Evolutionary conservation across 2,888 invertebrate species (phyloP).

Genomic region (Agrochola litura): DNA sequence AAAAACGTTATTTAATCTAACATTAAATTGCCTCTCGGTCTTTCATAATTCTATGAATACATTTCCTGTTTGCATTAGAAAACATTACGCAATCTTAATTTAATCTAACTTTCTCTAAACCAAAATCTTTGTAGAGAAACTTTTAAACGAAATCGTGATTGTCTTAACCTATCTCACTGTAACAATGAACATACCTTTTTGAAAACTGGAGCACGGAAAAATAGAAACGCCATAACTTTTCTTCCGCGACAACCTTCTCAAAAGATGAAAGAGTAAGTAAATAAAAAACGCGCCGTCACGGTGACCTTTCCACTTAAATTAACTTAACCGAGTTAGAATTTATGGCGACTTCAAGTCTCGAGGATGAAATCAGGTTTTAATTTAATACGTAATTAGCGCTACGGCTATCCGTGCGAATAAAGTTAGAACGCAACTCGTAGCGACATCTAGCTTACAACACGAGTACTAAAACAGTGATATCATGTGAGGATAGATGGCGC

Average conservation of each 20-base stretch:
- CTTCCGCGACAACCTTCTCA: constrained; percentile 56
- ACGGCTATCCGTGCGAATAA: not conserved
- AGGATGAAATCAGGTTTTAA: constrained; percentile 60
- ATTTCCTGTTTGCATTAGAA: constrained; percentile 59
- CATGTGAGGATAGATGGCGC: constrained; percentile 69
- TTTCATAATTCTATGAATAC: constrained; percentile 56
- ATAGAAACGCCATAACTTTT: constrained; percentile 48
- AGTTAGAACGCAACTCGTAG: constrained; percentile 34
- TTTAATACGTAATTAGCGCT: constrained; percentile 56
- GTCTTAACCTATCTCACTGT: constrained; percentile 52
- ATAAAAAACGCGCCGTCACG: constrained; percentile 45
- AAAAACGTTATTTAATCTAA: constrained; percentile 32
- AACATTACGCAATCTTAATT: constrained; percentile 56
- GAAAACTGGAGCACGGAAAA: constrained; percentile 53
- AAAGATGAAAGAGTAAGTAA: constrained; percentile 49
- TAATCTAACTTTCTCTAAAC: constrained; percentile 58
- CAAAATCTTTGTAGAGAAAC: constrained; percentile 60
- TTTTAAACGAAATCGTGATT: constrained; percentile 51
- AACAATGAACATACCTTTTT: constrained; percentile 45
- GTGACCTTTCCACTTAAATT: constrained; percentile 63
- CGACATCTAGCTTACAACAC: constrained; percentile 66
- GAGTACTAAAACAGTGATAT: constrained; percentile 18
- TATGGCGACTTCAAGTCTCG: constrained; percentile 53
- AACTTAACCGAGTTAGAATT: constrained; percentile 57
- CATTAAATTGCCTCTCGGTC: constrained; percentile 39